Conservation (phyloP, 37 sponge, comb jelly and placozoan genomes). For the Crambe crambe region DNA sequence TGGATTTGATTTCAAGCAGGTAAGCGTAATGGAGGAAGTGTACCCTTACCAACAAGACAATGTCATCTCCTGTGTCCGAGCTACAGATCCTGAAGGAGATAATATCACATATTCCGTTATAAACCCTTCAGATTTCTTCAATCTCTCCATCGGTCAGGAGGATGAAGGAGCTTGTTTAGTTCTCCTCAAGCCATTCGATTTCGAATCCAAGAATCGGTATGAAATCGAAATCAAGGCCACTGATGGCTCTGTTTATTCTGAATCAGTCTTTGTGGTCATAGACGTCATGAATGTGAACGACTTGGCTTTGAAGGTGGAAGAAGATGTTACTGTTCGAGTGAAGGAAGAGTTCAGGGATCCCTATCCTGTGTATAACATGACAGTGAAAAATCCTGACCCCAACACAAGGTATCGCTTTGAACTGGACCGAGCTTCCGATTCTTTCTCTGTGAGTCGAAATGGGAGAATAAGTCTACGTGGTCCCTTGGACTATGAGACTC, state of each 20-base stretch:
- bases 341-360: conserved; percentile 9
- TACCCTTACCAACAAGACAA: conserved; percentile 40
- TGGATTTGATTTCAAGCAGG: not conserved
- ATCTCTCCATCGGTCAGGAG: not conserved
- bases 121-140: not conserved
- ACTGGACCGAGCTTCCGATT: not conserved
- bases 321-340: conserved; percentile 11
- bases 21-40: conserved; percentile 20
- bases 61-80: conserved; percentile 19
- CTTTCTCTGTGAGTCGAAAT: not conserved
- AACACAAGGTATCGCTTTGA: conserved; percentile 14
- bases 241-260: conserved; percentile 34
- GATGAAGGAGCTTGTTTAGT: conserved; percentile 5
- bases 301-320: conserved; percentile 11
- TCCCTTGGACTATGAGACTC: conserved; percentile 37
- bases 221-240: conserved; percentile 25
- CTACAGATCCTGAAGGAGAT: conserved; percentile 45
- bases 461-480: conserved; percentile 17
- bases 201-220: conserved; percentile 18
- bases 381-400: conserved; percentile 11
- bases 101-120: conserved; percentile 25
- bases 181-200: conserved; percentile 18
- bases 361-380: conserved; percentile 20
- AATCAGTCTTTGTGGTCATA: conserved; percentile 1
- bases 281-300: conserved; percentile 14